Base-by-base conservation (phyloP, 1,140 invertebrate species). In the Bradynema listronoti region DNA sequence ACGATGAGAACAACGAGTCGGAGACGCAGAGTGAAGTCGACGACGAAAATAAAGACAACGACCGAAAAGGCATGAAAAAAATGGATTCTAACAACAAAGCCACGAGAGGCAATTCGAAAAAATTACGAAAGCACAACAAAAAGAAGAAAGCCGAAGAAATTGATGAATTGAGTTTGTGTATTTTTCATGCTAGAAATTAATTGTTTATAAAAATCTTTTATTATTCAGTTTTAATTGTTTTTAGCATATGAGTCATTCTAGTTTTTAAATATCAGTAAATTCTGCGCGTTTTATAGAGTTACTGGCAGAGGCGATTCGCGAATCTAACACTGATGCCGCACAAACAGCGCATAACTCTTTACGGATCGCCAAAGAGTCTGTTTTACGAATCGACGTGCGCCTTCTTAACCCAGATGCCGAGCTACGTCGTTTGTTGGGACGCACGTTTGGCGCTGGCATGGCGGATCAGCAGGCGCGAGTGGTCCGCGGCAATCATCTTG, bases 351-450 rank as follows among this genome's bases (percentile, higher is more conserved):
- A n/a, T n/a, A n/a, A n/a, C n/a, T n/a, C n/a, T n/a, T n/a, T n/a
- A n/a, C n/a, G n/a, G n/a, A n/a, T n/a, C n/a, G n/a, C n/a, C n/a
- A n/a, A n/a, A n/a, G n/a, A n/a, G n/a, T n/a, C n/a, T n/a, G n/a
- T n/a, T n/a, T n/a, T n/a, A n/a, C n/a, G 60, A 43, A 33, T 59
- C 19, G 61, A 61, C 53, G 24, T 29, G 16, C 34, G 61, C 22
- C 22, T 27, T 25, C 36, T 63, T 42, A 39, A 63, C 16, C 43
- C 61, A 43, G 61, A 63, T 29, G 46, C 22, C 24, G 61, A 63
- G 49, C 25, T 63, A 27, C 43, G 65, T 16, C 33, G 46, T n/a
- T 16, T 67, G 24, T 62, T 63, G 43, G 63, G 61, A 1, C 36
- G 56, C 16, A 42, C 61, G 24, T 67, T 63, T 25, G 63, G 34